Conservation (phyloP, 2,797 vertebrate genomes). For the Anguilla marmorata region DNA sequence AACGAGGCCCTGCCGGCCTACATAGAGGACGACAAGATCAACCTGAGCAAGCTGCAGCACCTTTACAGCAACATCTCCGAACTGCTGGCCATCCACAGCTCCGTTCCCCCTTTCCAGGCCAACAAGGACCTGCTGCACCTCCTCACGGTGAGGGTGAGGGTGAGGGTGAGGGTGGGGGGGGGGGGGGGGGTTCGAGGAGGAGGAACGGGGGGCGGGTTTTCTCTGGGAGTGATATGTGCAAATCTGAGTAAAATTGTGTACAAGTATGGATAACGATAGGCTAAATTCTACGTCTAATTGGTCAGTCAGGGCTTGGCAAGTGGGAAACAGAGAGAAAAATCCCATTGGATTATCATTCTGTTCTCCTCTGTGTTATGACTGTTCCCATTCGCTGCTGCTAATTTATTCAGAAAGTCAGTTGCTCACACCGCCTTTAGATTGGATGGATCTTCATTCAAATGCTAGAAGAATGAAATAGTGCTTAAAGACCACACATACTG, state of each 20-base stretch:
- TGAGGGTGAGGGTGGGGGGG: neutral
- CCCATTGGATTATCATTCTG: neutral
- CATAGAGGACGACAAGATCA: conserved; percentile 81
- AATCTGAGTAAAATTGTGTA: neutral
- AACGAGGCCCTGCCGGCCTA: conserved; percentile 84
- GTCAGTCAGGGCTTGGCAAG: neutral
- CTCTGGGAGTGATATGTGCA: too few relatives aligned
- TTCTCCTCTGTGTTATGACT: neutral
- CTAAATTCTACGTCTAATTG: neutral
- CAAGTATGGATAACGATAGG: neutral
- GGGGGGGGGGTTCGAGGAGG: neutral
- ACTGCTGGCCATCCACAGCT: conserved; percentile 75
- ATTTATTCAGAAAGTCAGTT: neutral
- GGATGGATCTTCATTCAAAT: neutral
- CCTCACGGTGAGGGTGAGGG: conserved; percentile 73
- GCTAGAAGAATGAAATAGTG: neutral
- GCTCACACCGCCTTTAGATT: neutral
- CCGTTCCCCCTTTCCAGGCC: conserved; percentile 76
- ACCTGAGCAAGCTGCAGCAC: conserved; percentile 85
- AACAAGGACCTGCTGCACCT: conserved; percentile 88
- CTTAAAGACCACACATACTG: neutral
- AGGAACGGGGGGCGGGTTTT: too few relatives aligned
- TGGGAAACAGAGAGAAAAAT: neutral
- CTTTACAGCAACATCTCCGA: conserved; percentile 85
- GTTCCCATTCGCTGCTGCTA: neutral